Conservation (phyloP, 2,797 vertebrate genomes). For the Mergus octosetaceus region DNA sequence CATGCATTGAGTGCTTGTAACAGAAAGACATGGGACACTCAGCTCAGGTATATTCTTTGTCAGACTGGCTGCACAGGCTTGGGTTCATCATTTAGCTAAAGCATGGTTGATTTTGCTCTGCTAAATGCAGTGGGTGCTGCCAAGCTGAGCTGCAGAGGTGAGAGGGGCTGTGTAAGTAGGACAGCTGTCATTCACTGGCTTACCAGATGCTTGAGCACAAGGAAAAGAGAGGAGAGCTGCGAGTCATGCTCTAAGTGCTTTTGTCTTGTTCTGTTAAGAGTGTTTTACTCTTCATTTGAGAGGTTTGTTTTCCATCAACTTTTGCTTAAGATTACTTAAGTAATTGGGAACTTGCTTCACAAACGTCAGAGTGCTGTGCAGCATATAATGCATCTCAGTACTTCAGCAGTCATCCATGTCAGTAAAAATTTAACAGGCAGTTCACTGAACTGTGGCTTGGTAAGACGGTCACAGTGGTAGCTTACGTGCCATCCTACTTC, state of each 20-base stretch:
- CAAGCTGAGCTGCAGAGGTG: neutral
- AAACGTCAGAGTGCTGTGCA: neutral
- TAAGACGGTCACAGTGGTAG: neutral
- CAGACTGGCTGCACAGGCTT: neutral
- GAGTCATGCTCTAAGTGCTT: neutral
- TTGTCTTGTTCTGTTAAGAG: neutral
- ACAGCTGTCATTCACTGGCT: neutral
- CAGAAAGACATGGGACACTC: neutral
- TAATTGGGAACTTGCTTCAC: neutral
- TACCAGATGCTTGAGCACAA: neutral
- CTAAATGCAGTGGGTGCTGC: neutral
- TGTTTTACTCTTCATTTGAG: neutral
- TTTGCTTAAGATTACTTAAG: neutral
- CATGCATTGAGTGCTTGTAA: neutral
- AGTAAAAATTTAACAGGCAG: neutral
- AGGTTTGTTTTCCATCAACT: neutral
- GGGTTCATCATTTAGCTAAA: neutral
- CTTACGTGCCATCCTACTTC: neutral
- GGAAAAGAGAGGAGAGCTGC: neutral
- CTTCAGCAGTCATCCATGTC: neutral
- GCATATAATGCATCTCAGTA: neutral
- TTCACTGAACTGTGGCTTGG: conserved; percentile 15
- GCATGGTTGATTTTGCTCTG: neutral
- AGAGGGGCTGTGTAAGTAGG: neutral
- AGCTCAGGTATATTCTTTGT: neutral